Base-by-base conservation (phyloP, 1,140 invertebrate genomes). In the Berghia stephanieae region DNA sequence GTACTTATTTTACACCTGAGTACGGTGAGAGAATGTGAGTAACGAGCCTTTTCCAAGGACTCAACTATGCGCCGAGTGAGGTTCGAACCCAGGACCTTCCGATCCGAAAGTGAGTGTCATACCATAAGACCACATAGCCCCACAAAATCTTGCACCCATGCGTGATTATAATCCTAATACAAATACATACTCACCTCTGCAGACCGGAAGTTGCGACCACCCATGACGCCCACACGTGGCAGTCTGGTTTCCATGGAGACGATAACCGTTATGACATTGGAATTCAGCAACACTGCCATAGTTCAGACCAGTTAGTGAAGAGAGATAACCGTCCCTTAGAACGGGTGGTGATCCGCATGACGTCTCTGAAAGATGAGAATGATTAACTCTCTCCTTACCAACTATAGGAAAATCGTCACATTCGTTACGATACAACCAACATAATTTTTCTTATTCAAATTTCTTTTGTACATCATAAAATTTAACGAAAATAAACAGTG, bases 351-450 rank as follows among this genome's bases (percentile, higher is more conserved):
- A 80, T 44, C 85, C 83, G 81, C 85, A 86, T 72, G 81, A 77
- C 31, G 83, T 84, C 74, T 80, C 85, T 86, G 78, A 13, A 83
- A 82, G 10, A 77, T n/a, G n/a, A n/a, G n/a, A n/a, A n/a, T n/a
- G n/a, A n/a, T n/a, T n/a, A n/a, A n/a, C n/a, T n/a, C n/a, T n/a
- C n/a, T n/a, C n/a, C n/a, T n/a, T n/a, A n/a, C n/a, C n/a, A n/a
- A n/a, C n/a, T n/a, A n/a, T n/a, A n/a, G n/a, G n/a, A n/a, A n/a
- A n/a, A n/a, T n/a, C n/a, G n/a, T n/a, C n/a, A n/a, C n/a, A n/a
- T n/a, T n/a, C n/a, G n/a, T n/a, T n/a, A n/a, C n/a, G n/a, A n/a
- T n/a, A n/a, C n/a, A n/a, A n/a, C n/a, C n/a, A n/a, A n/a, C n/a
- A n/a, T n/a, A n/a, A n/a, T n/a, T n/a, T n/a, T n/a, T n/a, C n/a